Conservation (phyloP, 2,797 vertebrate genomes). For the Gallinago solitaria region DNA sequence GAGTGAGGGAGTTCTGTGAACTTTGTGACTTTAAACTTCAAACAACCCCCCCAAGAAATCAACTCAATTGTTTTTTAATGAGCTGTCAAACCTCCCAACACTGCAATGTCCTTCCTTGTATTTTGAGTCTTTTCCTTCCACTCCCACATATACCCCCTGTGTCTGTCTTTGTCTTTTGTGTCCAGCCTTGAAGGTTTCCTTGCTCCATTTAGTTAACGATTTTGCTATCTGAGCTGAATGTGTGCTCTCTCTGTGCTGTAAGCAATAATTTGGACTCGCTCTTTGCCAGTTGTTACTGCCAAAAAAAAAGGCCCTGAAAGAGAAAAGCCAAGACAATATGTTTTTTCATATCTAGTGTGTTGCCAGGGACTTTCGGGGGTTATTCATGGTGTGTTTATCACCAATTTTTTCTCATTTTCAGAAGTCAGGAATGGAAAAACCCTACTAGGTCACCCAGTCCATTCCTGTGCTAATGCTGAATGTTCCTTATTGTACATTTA, state of each 20-base stretch:
- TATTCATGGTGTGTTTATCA: slow-evolving; percentile 47
- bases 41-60: slow-evolving; percentile 11
- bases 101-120: slow-evolving; percentile 56
- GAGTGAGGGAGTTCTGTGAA: slow-evolving; percentile 10
- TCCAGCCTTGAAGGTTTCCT: slow-evolving; percentile 61
- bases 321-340: slow-evolving; percentile 19
- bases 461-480: background rate
- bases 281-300: slow-evolving; percentile 36
- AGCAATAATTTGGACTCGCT: background rate
- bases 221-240: slow-evolving; percentile 33
- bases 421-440: slow-evolving; percentile 19
- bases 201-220: slow-evolving; percentile 25
- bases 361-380: slow-evolving; percentile 61
- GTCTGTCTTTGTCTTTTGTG: slow-evolving; percentile 48
- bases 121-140: slow-evolving; percentile 63
- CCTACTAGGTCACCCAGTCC: background rate
- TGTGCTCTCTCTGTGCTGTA: background rate
- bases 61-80: slow-evolving; percentile 55
- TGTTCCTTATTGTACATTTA: background rate
- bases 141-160: slow-evolving; percentile 3
- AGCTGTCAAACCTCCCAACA: slow-evolving; percentile 26
- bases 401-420: slow-evolving; percentile 17
- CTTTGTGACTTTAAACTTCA: slow-evolving; percentile 42
- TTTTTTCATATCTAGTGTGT: slow-evolving; percentile 19
- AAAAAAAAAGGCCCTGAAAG: slow-evolving; percentile 22